phyloP scores from a whole-genome alignment of 2,797 vertebrate species.

The Kryptolebias ocellatus region DNA sequence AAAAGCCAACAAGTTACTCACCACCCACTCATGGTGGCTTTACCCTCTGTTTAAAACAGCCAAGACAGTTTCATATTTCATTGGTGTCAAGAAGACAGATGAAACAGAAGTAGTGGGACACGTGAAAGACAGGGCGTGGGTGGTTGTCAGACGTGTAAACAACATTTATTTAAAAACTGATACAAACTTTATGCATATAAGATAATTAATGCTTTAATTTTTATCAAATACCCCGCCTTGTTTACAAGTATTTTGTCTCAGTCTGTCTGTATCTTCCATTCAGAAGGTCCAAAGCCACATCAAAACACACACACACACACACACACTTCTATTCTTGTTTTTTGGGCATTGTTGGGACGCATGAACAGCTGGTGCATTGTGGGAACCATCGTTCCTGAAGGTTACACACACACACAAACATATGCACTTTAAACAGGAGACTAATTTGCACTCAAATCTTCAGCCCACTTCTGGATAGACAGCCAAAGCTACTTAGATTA shows the following conservation, averaged over 20 bases:
- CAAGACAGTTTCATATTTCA: constrained; percentile 1
- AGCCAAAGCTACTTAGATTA: constrained; percentile 12
- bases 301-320: neutral
- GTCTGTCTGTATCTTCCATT: constrained; percentile 8
- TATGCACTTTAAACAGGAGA: constrained; percentile 46
- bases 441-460: constrained; percentile 62
- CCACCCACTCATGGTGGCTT: constrained; percentile 30
- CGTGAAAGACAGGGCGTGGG: neutral
- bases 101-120: constrained; percentile 13
- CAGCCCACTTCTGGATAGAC: constrained; percentile 12
- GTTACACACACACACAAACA: neutral
- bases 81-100: constrained; percentile 13
- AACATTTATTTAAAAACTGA: constrained; percentile 3
- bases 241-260: constrained; percentile 27
- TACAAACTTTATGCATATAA: neutral
- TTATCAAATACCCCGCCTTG: neutral
- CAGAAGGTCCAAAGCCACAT: neutral
- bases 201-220: neutral
- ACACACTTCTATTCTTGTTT: neutral
- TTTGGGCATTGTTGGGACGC: too few relatives aligned
- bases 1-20: constrained; percentile 5
- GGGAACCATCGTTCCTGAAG: neutral
- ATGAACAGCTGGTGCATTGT: neutral
- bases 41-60: constrained; percentile 16
- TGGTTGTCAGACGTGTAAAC: constrained; percentile 8